Percentiles rank a stretch among this genome's conserved stretches.
phyloP scores from a whole-genome alignment of 1,140 invertebrate genomes.

The Propsilocerus akamusi region DNA sequence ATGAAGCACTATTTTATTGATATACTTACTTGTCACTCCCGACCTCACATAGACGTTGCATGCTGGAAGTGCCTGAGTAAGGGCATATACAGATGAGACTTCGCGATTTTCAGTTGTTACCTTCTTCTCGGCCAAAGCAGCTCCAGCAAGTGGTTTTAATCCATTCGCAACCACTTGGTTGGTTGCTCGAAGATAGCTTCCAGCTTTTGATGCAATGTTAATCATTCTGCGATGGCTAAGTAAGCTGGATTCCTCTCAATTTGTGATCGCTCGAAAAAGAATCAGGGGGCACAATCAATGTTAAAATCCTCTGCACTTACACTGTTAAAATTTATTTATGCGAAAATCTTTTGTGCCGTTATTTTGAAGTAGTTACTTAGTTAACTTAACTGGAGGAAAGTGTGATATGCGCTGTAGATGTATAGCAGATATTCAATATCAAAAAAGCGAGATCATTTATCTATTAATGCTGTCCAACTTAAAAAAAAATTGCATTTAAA shows the following conservation, averaged over 20 bases:
- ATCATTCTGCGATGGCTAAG: slow-evolving; percentile 23
- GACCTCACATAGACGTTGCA: not conserved
- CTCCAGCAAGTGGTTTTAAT: slow-evolving; percentile 26
- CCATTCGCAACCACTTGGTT: slow-evolving; percentile 35
- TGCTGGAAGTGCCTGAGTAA: not conserved
- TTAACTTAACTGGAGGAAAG: too few relatives aligned
- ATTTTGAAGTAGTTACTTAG: too few relatives aligned
- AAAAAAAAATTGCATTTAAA: too few relatives aligned
- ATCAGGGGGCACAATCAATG: too few relatives aligned
- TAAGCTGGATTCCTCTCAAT: not conserved
- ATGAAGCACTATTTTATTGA: not conserved
- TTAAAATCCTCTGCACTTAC: too few relatives aligned
- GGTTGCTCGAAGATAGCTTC: slow-evolving; percentile 34
- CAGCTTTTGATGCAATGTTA: slow-evolving; percentile 43
- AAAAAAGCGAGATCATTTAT: too few relatives aligned
- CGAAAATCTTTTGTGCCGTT: too few relatives aligned
- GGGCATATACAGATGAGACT: not conserved
- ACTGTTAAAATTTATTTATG: too few relatives aligned
- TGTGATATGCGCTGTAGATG: too few relatives aligned
- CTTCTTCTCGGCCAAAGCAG: slow-evolving; percentile 24
- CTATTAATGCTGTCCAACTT: too few relatives aligned
- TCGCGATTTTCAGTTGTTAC: slow-evolving; percentile 12
- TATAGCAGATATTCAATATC: too few relatives aligned
- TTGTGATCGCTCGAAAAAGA: not conserved
- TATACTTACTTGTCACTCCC: not conserved